Evolutionary conservation across 2,888 invertebrate genomes (phyloP), one percentile per base, ranked within the genome.

Genomic region (Stramonita haemastoma): DNA sequence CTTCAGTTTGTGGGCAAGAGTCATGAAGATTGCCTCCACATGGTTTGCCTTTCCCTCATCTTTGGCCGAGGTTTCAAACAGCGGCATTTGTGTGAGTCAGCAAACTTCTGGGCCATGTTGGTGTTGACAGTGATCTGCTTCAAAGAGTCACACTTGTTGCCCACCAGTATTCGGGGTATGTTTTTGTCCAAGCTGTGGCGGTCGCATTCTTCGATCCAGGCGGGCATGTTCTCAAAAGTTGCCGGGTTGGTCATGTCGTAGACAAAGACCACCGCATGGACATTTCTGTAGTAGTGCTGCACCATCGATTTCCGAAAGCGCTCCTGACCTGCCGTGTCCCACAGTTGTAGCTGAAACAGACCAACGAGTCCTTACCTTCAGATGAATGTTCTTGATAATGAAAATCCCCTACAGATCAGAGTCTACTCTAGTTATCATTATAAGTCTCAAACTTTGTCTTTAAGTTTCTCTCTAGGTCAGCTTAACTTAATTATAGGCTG

Each of bases 21-120:
- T 98, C 97, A 98, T 97, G 96, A 98, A 98, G 93, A 98, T 98
- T 0, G 98, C 97, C 94, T 98, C 98, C 79, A 98, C 97, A 94
- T 97, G 98, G 96, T 98, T 97, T 91, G 97, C 97, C 93, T 97
- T 97, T 0, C 97, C 97, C 94, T 98, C 98, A 92, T 97, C 96
- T 90, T 97, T 97, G 0, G 98, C 98, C 0, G 98, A 98, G 17
- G 98, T 98, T 96, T 98, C 98, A 96, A 98, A 98, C 90, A 98
- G 95, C 96, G 98, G 98, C 97, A 98, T 98, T 96, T 96, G 92
- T 96, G 93, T 13, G 93, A 91, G 90, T 96, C 96, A 5, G 96
- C 96, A 94, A 96, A 96, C 90, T 97, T 97, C 96, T 98, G 98
- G 0, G 98, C 98, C 90, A 97, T 97, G 87, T 97, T 97, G 6